phyloP scores from a whole-genome alignment of 2,113 vertebrate species.

The Lates calcarifer region DNA sequence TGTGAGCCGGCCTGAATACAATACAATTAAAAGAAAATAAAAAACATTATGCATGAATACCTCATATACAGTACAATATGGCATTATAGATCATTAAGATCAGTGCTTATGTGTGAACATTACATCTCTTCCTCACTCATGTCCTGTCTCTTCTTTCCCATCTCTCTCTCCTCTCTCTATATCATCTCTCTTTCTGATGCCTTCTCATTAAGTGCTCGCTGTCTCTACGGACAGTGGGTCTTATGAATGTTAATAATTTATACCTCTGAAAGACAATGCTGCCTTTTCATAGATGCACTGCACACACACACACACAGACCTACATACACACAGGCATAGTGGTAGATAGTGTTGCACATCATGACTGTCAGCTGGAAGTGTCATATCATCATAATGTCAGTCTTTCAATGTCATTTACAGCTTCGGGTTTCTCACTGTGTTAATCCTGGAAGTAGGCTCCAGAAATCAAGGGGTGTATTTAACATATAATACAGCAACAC shows the following conservation, averaged over 20 bases:
- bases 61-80: not conserved
- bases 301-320: no score
- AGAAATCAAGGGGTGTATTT: not conserved
- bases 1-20: not conserved
- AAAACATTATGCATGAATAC: not conserved
- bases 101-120: no score
- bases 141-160: constrained; percentile 4
- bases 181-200: not conserved
- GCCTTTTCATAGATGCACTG: no score
- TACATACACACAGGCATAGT: not conserved
- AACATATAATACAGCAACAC: not conserved
- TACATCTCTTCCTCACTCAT: not conserved
- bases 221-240: constrained; percentile 37
- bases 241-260: constrained; percentile 49
- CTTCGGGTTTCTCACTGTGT: not conserved
- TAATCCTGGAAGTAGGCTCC: not conserved
- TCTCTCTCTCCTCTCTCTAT: not conserved
- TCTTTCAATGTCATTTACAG: no score
- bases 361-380: not conserved
- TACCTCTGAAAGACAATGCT: constrained; percentile 22
- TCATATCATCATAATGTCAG: not conserved
- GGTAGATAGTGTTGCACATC: not conserved
- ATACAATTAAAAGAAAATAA: not conserved
- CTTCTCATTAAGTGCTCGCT: not conserved
- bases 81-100: not conserved